Evolutionary conservation across 2,113 vertebrate species (phyloP).

Genomic region (Periophthalmus modestus): DNA sequence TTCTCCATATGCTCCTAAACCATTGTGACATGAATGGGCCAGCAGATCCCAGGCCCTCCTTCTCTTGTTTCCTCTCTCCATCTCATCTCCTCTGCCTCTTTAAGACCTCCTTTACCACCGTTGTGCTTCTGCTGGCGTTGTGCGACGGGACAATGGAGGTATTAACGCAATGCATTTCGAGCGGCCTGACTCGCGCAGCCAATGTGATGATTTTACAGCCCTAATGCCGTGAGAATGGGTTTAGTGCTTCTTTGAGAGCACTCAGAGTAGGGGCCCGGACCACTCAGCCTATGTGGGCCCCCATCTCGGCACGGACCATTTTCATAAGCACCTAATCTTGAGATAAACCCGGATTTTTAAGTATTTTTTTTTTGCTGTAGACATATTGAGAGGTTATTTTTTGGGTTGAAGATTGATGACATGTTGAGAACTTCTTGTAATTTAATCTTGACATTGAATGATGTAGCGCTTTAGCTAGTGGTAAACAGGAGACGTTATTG

Average conservation of each 20-base stretch:
- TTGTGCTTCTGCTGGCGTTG: slow-evolving; percentile 16
- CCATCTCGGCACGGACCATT: slow-evolving; percentile 45
- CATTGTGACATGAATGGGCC: slow-evolving; percentile 37
- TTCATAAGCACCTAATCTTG: slow-evolving; percentile 64
- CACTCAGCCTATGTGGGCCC: slow-evolving; percentile 17
- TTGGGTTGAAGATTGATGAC: slow-evolving; percentile 29
- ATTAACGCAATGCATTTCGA: slow-evolving; percentile 62
- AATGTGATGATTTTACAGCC: slow-evolving; percentile 55
- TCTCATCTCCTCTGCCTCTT: slow-evolving; percentile 56
- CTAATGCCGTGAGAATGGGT: slow-evolving; percentile 63
- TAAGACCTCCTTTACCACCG: slow-evolving; percentile 46
- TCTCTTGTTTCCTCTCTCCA: slow-evolving; percentile 35
- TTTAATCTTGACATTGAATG: neutral
- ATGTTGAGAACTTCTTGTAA: slow-evolving; percentile 17
- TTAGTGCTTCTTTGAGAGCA: slow-evolving; percentile 46
- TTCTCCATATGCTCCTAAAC: slow-evolving; percentile 18
- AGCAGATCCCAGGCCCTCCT: slow-evolving; percentile 42
- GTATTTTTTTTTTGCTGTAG: slow-evolving; percentile 15
- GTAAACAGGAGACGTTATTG: neutral
- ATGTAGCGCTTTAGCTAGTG: too few relatives aligned
- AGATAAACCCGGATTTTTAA: slow-evolving; percentile 51
- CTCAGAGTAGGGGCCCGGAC: slow-evolving; percentile 39
- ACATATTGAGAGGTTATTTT: slow-evolving; percentile 41
- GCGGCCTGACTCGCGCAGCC: slow-evolving; percentile 53
- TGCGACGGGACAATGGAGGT: slow-evolving; percentile 62